These are phyloP conservation scores for Gonocerus acuteangulatus DNA, from an alignment of 2,888 invertebrate species.

Conservation along the genomic window DNA sequence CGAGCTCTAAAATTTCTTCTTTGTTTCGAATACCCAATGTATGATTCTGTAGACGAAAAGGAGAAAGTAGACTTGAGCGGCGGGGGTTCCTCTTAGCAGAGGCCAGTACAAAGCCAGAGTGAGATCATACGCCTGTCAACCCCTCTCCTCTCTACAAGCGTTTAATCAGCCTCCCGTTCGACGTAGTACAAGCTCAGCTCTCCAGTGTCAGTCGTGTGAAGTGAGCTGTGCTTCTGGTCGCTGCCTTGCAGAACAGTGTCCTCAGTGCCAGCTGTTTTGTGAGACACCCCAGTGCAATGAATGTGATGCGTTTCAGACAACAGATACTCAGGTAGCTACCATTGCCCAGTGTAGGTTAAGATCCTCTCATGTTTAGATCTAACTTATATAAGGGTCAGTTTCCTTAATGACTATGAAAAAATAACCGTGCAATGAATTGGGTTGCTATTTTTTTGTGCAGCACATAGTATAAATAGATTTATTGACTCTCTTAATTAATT, in stretches of 20 bases:
- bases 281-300: slow-evolving; percentile 5
- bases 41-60: slow-evolving; percentile 65
- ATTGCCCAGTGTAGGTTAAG: slow-evolving; percentile 4
- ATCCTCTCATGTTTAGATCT: slow-evolving; percentile 11
- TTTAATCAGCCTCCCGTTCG: neutral
- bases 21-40: slow-evolving; percentile 84
- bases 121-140: slow-evolving; percentile 37
- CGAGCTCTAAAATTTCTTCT: slow-evolving; percentile 70
- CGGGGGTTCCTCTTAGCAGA: slow-evolving; percentile 35
- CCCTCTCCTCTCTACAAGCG: slow-evolving; percentile 33
- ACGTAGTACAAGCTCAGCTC: neutral
- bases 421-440: too few relatives aligned
- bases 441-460: too few relatives aligned
- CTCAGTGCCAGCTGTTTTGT: slow-evolving; percentile 19
- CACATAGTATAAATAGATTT: too few relatives aligned
- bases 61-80: slow-evolving; percentile 38
- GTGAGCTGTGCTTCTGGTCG: slow-evolving; percentile 11
- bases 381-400: too few relatives aligned
- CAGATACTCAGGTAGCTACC: slow-evolving; percentile 7
- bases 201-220: slow-evolving; percentile 8
- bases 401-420: too few relatives aligned
- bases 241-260: slow-evolving; percentile 18
- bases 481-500: too few relatives aligned
- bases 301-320: neutral
- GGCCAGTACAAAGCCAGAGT: slow-evolving; percentile 30